Base-by-base conservation (phyloP, 2,888 invertebrate genomes). In the Palloptera scutellata region DNA sequence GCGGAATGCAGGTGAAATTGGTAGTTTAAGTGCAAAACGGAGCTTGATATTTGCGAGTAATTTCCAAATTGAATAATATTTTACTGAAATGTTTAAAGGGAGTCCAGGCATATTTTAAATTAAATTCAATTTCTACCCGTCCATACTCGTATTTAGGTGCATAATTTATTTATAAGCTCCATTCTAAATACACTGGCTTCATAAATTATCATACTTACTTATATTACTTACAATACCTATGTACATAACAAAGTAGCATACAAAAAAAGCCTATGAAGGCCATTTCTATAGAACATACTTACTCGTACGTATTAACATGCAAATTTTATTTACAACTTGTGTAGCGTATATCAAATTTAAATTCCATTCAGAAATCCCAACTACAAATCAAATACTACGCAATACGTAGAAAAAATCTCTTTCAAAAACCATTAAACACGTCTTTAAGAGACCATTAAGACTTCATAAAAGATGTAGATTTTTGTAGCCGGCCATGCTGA, bases 251-350 rank as follows among this genome's bases (percentile, higher is more conserved):
- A 48, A 48, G 48, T 15, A 48, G 15, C 30, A 30, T 6, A 30
- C 30, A 30, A 30, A 30, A 30, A 30, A 4, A 6, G 30, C 30
- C 30, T 30, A 2, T 30, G 30, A 30, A 30, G 2, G 30, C n/a
- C n/a, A n/a, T n/a, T n/a, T n/a, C n/a, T 30, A 30, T 30, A 30
- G 2, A 30, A 30, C n/a, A 30, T 30, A 30, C 6, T 2, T 48
- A 15, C 48, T 48, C 8, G 68, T 67, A 72, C 8, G 68, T 67
- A 72, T 73, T 73, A 74, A 71, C 68, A 74, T 74, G 74, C 71
- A 74, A 74, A 72, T 74, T 74, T 74, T 74, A 74, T 74, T 74
- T 73, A 73, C 73, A 74, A 74, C 70, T 66, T 66, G 20, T 64
- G 65, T 55, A 64, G 58, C 66, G 63, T 70, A 71, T 68, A 72